These are phyloP conservation scores for Anoplophora glabripennis DNA, from an alignment of 1,140 invertebrate genomes.

Conservation along the genomic window DNA sequence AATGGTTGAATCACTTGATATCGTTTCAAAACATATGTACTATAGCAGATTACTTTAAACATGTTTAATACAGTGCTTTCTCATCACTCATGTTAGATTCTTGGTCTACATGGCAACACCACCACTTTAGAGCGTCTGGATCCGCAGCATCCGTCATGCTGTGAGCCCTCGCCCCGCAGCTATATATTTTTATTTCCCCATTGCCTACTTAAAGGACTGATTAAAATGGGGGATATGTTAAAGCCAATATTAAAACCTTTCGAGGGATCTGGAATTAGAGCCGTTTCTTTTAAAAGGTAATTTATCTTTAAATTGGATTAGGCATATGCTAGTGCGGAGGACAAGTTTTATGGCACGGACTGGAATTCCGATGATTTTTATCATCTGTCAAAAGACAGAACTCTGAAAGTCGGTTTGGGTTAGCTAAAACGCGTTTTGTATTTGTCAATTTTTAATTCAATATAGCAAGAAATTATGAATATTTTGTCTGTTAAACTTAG, in stretches of 20 bases:
- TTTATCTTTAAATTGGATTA: constrained; percentile 27
- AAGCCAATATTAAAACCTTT: constrained; percentile 44
- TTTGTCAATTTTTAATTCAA: too few species aligned
- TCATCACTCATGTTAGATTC: constrained; percentile 2
- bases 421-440: too few species aligned
- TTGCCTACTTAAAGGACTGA: constrained; percentile 49
- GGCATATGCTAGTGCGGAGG: too few species aligned
- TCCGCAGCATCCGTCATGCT: constrained; percentile 14
- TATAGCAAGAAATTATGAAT: too few species aligned
- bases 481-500: too few species aligned
- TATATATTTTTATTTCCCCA: constrained; percentile 50
- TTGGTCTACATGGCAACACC: constrained; percentile 18
- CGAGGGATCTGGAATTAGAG: not conserved
- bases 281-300: constrained; percentile 26
- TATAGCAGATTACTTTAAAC: not conserved
- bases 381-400: too few species aligned
- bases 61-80: not conserved
- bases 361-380: too few species aligned
- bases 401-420: too few species aligned
- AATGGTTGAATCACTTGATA: too few species aligned
- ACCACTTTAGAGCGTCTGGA: constrained; percentile 11
- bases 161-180: constrained; percentile 29
- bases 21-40: too few species aligned
- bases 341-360: too few species aligned
- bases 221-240: constrained; percentile 48